phyloP scores from a whole-genome alignment of 2,797 vertebrate species.

The Lerista edwardsae region DNA sequence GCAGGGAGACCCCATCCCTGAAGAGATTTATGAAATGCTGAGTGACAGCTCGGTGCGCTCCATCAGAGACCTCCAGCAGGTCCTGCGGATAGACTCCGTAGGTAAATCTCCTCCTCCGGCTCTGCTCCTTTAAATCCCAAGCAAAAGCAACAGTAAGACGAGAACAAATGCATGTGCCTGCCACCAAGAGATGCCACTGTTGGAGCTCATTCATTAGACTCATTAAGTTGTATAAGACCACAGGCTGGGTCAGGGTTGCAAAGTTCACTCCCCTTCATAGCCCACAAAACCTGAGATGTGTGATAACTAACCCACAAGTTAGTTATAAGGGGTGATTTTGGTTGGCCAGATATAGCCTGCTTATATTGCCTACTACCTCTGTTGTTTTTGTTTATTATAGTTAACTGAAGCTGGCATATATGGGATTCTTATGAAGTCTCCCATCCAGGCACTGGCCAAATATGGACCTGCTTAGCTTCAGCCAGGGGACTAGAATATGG shows the following conservation, averaged over 20 bases:
- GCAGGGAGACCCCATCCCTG: conserved; percentile 90
- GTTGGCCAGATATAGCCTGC: background rate
- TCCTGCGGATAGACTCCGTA: conserved; percentile 87
- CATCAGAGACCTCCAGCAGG: conserved; percentile 87
- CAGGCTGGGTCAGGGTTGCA: background rate
- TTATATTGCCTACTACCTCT: background rate
- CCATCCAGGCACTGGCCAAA: too few species aligned
- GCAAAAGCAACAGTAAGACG: background rate
- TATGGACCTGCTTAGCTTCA: too few species aligned
- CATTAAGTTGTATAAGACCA: background rate
- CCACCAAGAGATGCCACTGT: conserved; percentile 22
- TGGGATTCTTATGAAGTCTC: too few species aligned
- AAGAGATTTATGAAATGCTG: conserved; percentile 90
- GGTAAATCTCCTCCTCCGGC: conserved; percentile 82
- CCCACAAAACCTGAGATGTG: background rate
- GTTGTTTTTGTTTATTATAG: too few species aligned
- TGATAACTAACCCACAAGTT: background rate
- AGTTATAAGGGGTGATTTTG: background rate
- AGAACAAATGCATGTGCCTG: background rate
- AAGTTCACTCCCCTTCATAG: background rate
- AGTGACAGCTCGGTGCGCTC: conserved; percentile 86
- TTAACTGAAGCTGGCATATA: too few species aligned
- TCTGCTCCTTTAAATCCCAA: conserved; percentile 2
- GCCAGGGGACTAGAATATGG: too few species aligned
- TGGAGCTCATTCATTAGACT: background rate